Evolutionary conservation across 2,797 vertebrate genomes (phyloP), one percentile per base, ranked within the genome.

Genomic region (Zonotrichia albicollis): DNA sequence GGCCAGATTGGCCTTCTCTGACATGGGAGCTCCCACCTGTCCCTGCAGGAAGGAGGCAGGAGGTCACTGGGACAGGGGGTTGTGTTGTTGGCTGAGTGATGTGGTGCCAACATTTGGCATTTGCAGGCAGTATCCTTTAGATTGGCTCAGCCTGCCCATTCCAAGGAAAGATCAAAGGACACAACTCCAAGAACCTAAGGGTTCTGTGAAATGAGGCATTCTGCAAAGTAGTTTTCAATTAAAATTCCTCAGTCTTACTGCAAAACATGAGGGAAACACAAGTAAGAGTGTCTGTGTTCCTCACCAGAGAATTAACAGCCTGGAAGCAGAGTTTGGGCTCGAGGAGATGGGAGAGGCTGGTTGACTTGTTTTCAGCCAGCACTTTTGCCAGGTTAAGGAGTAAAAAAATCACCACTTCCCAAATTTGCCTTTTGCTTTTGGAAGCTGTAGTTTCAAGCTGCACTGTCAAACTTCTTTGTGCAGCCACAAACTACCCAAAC

Each of bases 41-140:
- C 4, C 14, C 3, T 3, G 58, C 40, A 53, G 53, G 30, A 80
- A 72, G n/a, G 76, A 87, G 72, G 89, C 30, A 80, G 50, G 61
- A 86, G 87, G 94, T 90, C 73, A 96, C 79, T 88, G 87, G 91
- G 91, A 51, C 80, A 88, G 62, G 54, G 73, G 43, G n/a, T 11
- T 26, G 22, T 57, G 43, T 32, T 61, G 36, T 34, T 66, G 82
- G 42, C 40, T 64, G 51, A 84, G 54, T 48, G 17, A 65, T 18
- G 22, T 20, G 22, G 11, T 40, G 50, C 1, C 5, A 92, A 22
- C 40, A 25, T 77, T 87, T 62, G 76, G 66, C 26, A 27, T 84
- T 77, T 68, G 68, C 54, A 83, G 48, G 57, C 78, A 85, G 30
- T 15, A 29, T 78, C 73, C 62, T 55, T 62, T 53, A 42, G 27